These are phyloP conservation scores for Lomographa bimaculata DNA, from an alignment of 2,888 invertebrate species.

Conservation along the genomic window DNA sequence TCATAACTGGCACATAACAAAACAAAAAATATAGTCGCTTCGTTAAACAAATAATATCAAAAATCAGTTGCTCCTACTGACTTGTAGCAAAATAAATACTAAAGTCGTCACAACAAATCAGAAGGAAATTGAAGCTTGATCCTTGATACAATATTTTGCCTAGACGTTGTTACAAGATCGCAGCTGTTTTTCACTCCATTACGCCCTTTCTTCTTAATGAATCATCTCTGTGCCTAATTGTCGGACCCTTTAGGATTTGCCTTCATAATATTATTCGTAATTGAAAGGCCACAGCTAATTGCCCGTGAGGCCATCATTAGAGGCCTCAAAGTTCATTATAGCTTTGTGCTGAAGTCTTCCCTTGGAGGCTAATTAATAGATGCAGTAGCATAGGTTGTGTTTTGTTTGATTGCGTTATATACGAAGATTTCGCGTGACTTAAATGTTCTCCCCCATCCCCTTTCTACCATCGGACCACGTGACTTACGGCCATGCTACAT, in stretches of 20 bases:
- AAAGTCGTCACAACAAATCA: constrained; percentile 23
- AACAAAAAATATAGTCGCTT: no score
- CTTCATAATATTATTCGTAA: constrained; percentile 72
- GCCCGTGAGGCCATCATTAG: constrained; percentile 63
- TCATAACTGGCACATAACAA: no score
- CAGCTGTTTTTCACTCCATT: constrained; percentile 66
- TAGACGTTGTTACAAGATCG: constrained; percentile 43
- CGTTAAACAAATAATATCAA: constrained; percentile 6
- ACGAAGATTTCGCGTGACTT: no score
- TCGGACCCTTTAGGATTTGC: constrained; percentile 61
- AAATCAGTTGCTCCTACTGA: constrained; percentile 6
- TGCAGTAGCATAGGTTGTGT: constrained; percentile 9
- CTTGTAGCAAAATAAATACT: constrained; percentile 9
- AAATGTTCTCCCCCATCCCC: no score
- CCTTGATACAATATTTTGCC: constrained; percentile 30
- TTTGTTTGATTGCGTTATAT: no score
- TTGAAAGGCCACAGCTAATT: constrained; percentile 73
- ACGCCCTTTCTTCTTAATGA: constrained; percentile 70
- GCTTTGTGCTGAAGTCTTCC: constrained; percentile 28
- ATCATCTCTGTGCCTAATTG: constrained; percentile 72
- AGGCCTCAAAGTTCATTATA: constrained; percentile 57
- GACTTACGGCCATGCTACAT: no score
- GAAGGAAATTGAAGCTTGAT: constrained; percentile 33
- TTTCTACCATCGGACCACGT: no score
- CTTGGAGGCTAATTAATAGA: constrained; percentile 23